Conservation (phyloP, 2,888 invertebrate species). For the Xestobium rufovillosum region DNA sequence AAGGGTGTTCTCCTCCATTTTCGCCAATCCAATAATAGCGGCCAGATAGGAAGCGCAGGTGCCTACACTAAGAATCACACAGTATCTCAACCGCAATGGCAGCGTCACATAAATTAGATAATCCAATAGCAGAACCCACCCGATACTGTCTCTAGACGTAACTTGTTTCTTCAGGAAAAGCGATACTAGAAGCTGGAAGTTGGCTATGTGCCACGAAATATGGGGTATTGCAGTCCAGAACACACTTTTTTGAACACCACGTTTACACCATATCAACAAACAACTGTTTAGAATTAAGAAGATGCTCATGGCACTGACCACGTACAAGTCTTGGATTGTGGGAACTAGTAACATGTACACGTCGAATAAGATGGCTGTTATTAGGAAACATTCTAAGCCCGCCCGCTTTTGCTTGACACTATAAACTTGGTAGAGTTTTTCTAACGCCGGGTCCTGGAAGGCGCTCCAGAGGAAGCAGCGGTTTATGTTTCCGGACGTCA, state of each 20-base stretch:
- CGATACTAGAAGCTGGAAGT: slow-evolving; percentile 53
- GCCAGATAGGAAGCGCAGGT: slow-evolving; percentile 56
- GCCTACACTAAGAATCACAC: slow-evolving; percentile 52
- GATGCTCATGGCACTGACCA: slow-evolving; percentile 36
- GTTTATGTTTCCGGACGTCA: neutral
- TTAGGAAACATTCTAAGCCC: slow-evolving; percentile 61
- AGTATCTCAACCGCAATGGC: slow-evolving; percentile 59
- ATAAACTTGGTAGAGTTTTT: slow-evolving; percentile 64
- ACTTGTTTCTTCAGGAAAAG: slow-evolving; percentile 55
- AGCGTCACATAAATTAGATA: slow-evolving; percentile 68
- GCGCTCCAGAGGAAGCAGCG: slow-evolving; percentile 35
- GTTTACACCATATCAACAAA: slow-evolving; percentile 39
- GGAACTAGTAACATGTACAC: slow-evolving; percentile 54
- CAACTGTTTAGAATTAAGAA: slow-evolving; percentile 40
- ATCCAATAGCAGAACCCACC: slow-evolving; percentile 64
- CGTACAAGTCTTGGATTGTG: slow-evolving; percentile 42
- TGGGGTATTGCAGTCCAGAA: slow-evolving; percentile 56
- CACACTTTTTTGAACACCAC: slow-evolving; percentile 33
- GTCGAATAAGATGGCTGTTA: slow-evolving; percentile 59
- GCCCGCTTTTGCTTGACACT: slow-evolving; percentile 63
- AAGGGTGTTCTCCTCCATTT: slow-evolving; percentile 46
- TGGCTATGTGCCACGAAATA: slow-evolving; percentile 57
- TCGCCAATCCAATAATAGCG: slow-evolving; percentile 50
- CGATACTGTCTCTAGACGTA: slow-evolving; percentile 58
- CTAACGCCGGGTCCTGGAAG: slow-evolving; percentile 56